Evolutionary conservation across 2,797 vertebrate genomes (phyloP).

Genomic region (Pipistrellus nathusii): DNA sequence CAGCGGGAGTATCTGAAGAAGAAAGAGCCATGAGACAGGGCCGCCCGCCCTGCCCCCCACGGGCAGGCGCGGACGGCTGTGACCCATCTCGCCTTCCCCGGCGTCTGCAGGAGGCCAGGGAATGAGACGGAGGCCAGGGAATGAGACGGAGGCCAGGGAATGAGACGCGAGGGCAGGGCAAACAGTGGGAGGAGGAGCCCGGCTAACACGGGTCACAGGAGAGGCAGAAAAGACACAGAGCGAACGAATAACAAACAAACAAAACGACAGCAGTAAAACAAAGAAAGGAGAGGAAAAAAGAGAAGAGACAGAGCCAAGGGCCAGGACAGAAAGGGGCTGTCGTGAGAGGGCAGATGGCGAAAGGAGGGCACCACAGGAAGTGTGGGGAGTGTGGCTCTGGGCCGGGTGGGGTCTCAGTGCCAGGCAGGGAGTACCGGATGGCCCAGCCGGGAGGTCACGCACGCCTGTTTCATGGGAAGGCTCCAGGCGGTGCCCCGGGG

Average conservation of each 20-base stretch:
- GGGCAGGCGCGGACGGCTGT: not conserved
- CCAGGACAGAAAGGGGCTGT: not conserved
- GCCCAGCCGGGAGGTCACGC: conserved; percentile 63
- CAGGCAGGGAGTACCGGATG: conserved; percentile 65
- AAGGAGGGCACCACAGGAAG: not conserved
- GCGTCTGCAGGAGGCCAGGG: not conserved
- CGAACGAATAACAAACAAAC: too few relatives aligned
- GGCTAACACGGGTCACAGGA: not conserved
- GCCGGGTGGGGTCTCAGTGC: not conserved
- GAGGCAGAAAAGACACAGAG: not conserved
- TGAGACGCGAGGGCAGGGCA: not conserved
- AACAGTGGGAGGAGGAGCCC: not conserved
- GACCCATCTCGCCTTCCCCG: not conserved
- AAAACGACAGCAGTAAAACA: too few relatives aligned
- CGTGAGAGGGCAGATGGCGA: not conserved
- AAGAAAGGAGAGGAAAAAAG: not conserved
- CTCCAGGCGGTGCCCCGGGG: conserved; percentile 53
- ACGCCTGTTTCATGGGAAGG: conserved; percentile 54
- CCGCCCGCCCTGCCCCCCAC: not conserved
- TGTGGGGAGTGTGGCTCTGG: not conserved
- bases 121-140: not conserved
- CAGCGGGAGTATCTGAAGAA: conserved; percentile 55
- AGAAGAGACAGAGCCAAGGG: conserved; percentile 1
- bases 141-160: not conserved
- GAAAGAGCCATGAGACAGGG: conserved; percentile 36